Percentiles rank a stretch among this genome's conserved stretches.
These are phyloP conservation scores for Puffinus mauretanicus DNA, from an alignment of 2,113 vertebrate species.

Conservation along the genomic window DNA sequence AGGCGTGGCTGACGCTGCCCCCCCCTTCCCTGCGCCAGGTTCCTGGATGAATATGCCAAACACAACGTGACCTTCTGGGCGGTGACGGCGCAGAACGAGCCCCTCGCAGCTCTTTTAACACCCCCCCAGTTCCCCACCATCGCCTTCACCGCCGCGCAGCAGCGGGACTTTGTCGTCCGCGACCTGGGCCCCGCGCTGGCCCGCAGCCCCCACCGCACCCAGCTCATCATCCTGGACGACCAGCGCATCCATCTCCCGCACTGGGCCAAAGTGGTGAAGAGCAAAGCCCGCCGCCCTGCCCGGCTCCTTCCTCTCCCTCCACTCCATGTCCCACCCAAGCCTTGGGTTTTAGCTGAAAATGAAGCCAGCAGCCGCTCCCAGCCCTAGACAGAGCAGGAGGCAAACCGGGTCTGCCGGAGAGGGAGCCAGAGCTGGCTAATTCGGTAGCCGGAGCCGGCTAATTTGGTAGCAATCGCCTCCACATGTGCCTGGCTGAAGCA, in stretches of 20 bases:
- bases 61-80: slow-evolving; percentile 92
- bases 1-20: accelerated
- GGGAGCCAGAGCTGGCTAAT: not conserved
- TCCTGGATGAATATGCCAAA: slow-evolving; percentile 89
- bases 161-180: slow-evolving; percentile 88
- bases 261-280: slow-evolving; percentile 92
- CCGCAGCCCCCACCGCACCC: slow-evolving; percentile 77
- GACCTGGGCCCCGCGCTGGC: slow-evolving; percentile 87
- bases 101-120: too few relatives aligned
- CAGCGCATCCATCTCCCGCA: slow-evolving; percentile 83
- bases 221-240: slow-evolving; percentile 89
- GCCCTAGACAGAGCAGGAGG: not conserved
- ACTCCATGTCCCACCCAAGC: accelerated
- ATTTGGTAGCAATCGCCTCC: not conserved
- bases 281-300: not conserved
- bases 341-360: not conserved
- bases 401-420: not conserved
- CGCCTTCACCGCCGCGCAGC: slow-evolving; percentile 87
- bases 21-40: slow-evolving; percentile 65
- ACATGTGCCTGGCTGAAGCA: accelerated
- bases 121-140: slow-evolving; percentile 85
- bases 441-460: not conserved
- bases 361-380: not conserved
- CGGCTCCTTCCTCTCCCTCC: not conserved
- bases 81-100: slow-evolving; percentile 89